phyloP scores from a whole-genome alignment of 2,113 vertebrate genomes.

The Sander vitreus region DNA sequence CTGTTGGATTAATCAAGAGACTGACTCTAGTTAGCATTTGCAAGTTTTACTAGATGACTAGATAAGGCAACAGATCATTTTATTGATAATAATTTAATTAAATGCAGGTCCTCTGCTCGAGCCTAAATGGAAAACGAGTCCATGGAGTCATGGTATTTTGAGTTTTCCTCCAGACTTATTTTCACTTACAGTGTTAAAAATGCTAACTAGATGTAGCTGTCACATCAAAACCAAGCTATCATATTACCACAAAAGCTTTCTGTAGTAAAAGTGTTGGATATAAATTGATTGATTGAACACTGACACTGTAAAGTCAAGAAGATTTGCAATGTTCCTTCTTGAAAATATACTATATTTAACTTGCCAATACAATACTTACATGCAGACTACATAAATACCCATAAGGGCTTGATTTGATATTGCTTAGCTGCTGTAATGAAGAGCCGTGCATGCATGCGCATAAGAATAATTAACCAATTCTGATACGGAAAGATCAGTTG shows the following conservation, averaged over 20 bases:
- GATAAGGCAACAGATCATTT: background rate
- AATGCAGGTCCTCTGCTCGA: background rate
- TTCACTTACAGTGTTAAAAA: slow-evolving; percentile 19
- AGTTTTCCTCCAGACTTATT: slow-evolving; percentile 22
- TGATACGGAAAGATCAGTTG: slow-evolving; percentile 26
- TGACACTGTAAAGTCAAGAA: slow-evolving; percentile 14
- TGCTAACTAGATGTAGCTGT: background rate
- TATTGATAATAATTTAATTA: too few relatives aligned
- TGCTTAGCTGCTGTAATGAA: slow-evolving; percentile 58
- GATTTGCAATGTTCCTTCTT: slow-evolving; percentile 35
- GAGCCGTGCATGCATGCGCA: slow-evolving; percentile 67
- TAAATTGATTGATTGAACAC: slow-evolving; percentile 19
- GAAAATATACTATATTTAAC: slow-evolving; percentile 52
- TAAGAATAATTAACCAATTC: slow-evolving; percentile 25
- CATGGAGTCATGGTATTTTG: slow-evolving; percentile 8
- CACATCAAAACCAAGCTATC: slow-evolving; percentile 24
- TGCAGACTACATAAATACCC: slow-evolving; percentile 49
- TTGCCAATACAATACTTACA: slow-evolving; percentile 61
- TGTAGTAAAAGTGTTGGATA: background rate
- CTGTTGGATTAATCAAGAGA: slow-evolving; percentile 1
- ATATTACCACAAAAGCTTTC: background rate
- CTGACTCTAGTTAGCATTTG: slow-evolving; percentile 29
- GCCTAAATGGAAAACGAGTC: background rate
- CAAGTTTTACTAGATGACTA: slow-evolving; percentile 19
- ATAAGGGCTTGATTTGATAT: slow-evolving; percentile 50